phyloP scores from a whole-genome alignment of 2,113 vertebrate genomes.

The Anarrhichthys ocellatus region DNA sequence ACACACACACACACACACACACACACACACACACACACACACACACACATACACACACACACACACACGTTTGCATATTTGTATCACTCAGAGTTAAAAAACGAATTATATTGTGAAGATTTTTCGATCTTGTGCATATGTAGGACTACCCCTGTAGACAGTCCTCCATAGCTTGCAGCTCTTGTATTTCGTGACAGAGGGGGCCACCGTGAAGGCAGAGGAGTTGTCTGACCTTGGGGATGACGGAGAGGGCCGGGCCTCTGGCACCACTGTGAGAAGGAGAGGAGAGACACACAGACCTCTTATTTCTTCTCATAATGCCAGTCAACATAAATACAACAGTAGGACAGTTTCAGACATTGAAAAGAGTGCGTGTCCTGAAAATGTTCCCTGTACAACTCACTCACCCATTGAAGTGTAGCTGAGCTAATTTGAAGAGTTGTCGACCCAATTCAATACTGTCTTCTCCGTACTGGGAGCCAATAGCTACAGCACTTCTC shows the following conservation, averaged over 20 bases:
- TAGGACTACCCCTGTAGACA: constrained; percentile 79
- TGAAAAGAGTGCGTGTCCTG: neutral
- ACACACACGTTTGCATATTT: neutral
- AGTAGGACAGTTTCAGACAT: neutral
- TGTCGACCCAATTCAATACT: constrained; percentile 92
- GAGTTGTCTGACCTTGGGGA: constrained; percentile 85
- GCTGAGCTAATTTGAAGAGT: constrained; percentile 93
- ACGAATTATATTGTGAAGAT: neutral
- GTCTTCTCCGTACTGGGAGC: constrained; percentile 86
- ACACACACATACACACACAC: neutral
- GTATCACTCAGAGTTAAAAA: neutral
- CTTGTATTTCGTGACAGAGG: constrained; percentile 83
- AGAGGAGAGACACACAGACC: constrained; percentile 13
- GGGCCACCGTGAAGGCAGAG: constrained; percentile 86
- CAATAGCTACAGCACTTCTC: constrained; percentile 83
- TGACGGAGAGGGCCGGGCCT: constrained; percentile 82
- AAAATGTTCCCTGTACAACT: neutral
- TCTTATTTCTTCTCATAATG: constrained; percentile 11
- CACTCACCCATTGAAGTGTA: constrained; percentile 94
- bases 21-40: too few relatives aligned
- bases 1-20: too few relatives aligned
- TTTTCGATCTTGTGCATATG: neutral
- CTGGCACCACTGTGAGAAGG: constrained; percentile 61
- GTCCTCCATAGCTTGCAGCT: constrained; percentile 90
- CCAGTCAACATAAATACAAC: neutral